Evolutionary conservation across 2,888 invertebrate species (phyloP).

Genomic region (Drosophila acutilabella): DNA sequence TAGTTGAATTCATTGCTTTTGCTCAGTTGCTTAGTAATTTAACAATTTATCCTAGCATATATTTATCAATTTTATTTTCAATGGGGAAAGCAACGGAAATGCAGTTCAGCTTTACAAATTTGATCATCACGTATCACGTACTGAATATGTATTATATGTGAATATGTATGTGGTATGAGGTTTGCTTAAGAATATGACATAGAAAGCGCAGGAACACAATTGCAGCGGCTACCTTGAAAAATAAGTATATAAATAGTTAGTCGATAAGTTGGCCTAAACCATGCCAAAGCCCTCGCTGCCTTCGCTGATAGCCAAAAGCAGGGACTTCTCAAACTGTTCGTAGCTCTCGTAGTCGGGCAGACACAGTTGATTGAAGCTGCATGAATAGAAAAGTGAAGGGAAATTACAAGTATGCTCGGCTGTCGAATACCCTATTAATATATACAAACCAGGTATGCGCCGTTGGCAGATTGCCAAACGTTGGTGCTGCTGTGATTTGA

Average conservation of each 20-base stretch:
- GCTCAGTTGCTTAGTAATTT: conserved; percentile 13
- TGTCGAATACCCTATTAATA: not conserved
- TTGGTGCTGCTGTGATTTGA: conserved; percentile 95
- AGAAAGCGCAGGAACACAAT: conserved; percentile 75
- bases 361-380: conserved; percentile 97
- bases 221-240: conserved; percentile 47
- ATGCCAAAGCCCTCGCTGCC: conserved; percentile 96
- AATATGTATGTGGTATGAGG: conserved; percentile 2
- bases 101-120: conserved; percentile 19
- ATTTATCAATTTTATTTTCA: conserved; percentile 10
- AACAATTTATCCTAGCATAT: conserved; percentile 19
- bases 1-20: conserved; percentile 35
- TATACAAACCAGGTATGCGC: conserved; percentile 94
- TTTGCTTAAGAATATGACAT: conserved; percentile 21
- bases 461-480: conserved; percentile 95
- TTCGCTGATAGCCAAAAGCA: conserved; percentile 96
- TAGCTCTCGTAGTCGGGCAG: conserved; percentile 97
- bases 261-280: conserved; percentile 73
- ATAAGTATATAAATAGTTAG: conserved; percentile 7
- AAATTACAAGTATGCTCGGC: not conserved
- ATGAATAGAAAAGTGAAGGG: no score
- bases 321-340: conserved; percentile 95
- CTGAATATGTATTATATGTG: conserved; percentile 19
- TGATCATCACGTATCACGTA: conserved; percentile 28
- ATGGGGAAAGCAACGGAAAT: conserved; percentile 28